Evolutionary conservation across 1,140 invertebrate species (phyloP).

Genomic region (Habropoda laboriosa): DNA sequence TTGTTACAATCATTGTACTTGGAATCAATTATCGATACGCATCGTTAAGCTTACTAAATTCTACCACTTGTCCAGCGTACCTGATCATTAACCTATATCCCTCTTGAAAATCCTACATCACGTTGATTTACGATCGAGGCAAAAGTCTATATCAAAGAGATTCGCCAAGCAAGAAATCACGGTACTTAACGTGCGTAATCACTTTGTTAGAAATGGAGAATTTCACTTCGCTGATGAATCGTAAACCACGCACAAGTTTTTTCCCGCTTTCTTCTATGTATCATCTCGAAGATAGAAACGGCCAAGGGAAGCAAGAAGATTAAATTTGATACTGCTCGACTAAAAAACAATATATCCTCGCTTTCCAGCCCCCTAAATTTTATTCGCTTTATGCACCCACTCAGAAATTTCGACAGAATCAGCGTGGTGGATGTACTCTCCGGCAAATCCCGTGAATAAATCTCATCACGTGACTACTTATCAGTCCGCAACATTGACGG

Average conservation of each 20-base stretch:
- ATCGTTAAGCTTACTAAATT: neutral
- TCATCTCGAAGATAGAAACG: neutral
- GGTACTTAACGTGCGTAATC: neutral
- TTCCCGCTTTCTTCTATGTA: too few species aligned
- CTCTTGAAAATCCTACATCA: neutral
- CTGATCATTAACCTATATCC: slow-evolving; percentile 3
- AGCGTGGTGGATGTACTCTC: slow-evolving; percentile 27
- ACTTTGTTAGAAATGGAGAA: too few species aligned
- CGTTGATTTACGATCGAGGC: neutral
- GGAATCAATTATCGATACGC: slow-evolving; percentile 15
- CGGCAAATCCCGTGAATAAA: slow-evolving; percentile 40
- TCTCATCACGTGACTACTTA: slow-evolving; percentile 54
- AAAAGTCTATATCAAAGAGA: neutral
- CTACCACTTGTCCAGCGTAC: neutral
- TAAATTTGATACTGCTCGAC: neutral
- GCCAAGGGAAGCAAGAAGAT: neutral
- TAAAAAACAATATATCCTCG: neutral
- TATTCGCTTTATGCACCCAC: neutral
- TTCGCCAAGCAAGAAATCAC: neutral
- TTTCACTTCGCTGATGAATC: neutral
- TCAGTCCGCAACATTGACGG: slow-evolving; percentile 37
- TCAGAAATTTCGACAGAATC: neutral
- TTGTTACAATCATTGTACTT: neutral
- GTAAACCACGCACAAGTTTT: neutral
- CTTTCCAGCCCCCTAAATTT: neutral